Percentiles rank a stretch among this genome's conserved stretches.
Evolutionary conservation across 1,140 invertebrate genomes (phyloP).

Genomic region (Dendroctonus ponderosae): DNA sequence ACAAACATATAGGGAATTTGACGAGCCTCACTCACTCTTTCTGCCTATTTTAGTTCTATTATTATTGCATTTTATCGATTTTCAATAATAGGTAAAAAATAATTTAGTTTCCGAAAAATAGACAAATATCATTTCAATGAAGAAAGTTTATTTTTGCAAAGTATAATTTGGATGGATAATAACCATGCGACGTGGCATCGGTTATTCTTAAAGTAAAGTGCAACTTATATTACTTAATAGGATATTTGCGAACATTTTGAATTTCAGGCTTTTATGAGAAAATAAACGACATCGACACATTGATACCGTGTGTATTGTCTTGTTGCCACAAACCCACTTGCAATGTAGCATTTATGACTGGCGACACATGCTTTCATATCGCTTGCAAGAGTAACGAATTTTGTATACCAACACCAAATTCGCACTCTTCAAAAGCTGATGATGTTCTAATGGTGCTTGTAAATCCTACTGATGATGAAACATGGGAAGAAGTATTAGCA

Average conservation of each 20-base stretch:
- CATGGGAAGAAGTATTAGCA: slow-evolving; percentile 57
- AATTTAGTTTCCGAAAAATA: background rate
- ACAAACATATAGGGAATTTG: too few relatives aligned
- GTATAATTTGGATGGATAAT: background rate
- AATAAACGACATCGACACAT: slow-evolving; percentile 54
- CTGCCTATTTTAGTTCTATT: background rate
- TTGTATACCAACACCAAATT: slow-evolving; percentile 64
- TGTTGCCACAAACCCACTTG: slow-evolving; percentile 70
- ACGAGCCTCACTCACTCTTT: background rate
- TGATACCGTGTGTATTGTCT: slow-evolving; percentile 66
- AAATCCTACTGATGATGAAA: slow-evolving; percentile 61
- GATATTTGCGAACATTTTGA: slow-evolving; percentile 8
- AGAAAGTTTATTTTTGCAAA: too few relatives aligned
- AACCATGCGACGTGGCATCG: too few relatives aligned
- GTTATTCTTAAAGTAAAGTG: background rate
- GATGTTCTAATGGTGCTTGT: slow-evolving; percentile 76
- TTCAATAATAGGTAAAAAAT: background rate
- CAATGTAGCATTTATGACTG: slow-evolving; percentile 76
- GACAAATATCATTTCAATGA: background rate
- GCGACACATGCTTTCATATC: slow-evolving; percentile 73
- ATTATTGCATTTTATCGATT: slow-evolving; percentile 10
- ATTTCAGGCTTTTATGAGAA: slow-evolving; percentile 59
- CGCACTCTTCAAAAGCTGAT: slow-evolving; percentile 56
- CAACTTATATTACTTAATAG: background rate
- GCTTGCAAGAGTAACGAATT: slow-evolving; percentile 67